Evolutionary conservation across 2,888 invertebrate genomes (phyloP).

Genomic region (Epinotia bilunana): DNA sequence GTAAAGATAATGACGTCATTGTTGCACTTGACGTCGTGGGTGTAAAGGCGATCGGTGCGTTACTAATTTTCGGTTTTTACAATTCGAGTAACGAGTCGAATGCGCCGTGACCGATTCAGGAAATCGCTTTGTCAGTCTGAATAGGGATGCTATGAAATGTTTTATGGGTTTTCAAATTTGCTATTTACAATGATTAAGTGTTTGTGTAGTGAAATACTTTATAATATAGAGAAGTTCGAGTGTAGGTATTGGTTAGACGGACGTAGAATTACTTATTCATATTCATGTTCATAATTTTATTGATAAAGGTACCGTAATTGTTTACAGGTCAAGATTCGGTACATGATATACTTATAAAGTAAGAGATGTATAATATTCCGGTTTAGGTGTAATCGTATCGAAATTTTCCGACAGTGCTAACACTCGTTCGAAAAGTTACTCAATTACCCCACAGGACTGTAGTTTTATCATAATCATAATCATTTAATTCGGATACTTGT

Average conservation of each 20-base stretch:
- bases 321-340: too few species aligned
- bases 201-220: not conserved
- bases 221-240: not conserved
- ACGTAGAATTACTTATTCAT: not conserved
- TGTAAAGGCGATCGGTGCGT: constrained; percentile 72
- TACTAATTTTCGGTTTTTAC: constrained; percentile 75
- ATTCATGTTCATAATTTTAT: too few species aligned
- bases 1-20: constrained; percentile 68
- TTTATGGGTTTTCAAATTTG: constrained; percentile 40
- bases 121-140: constrained; percentile 49
- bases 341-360: too few species aligned
- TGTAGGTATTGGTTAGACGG: not conserved
- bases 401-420: too few species aligned
- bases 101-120: constrained; percentile 59
- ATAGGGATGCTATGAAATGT: constrained; percentile 35
- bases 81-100: constrained; percentile 69
- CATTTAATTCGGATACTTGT: too few species aligned
- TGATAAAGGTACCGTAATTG: too few species aligned
- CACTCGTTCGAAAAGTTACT: too few species aligned
- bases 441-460: too few species aligned
- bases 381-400: too few species aligned
- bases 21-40: constrained; percentile 74
- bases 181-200: constrained; percentile 38
- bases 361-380: not conserved
- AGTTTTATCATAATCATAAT: too few species aligned